phyloP scores from a whole-genome alignment of 2,888 invertebrate genomes.

The Agrotis segetum region DNA sequence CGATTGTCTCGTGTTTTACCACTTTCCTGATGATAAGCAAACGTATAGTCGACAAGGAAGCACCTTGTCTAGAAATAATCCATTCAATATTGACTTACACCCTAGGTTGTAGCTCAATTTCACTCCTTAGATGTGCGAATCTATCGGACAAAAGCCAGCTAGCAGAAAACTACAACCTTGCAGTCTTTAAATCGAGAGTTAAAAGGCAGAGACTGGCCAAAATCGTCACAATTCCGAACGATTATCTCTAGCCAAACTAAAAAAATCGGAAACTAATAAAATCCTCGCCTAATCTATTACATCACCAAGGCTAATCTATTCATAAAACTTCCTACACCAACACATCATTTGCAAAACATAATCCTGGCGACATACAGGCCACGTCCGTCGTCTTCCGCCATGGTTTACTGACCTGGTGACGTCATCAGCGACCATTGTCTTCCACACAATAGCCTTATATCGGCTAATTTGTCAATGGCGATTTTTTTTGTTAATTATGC shows the following conservation, averaged over 20 bases:
- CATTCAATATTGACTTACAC: too few relatives aligned
- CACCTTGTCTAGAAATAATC: too few relatives aligned
- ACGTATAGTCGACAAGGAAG: too few relatives aligned
- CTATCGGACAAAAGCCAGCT: too few relatives aligned
- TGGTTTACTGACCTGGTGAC: constrained; percentile 66
- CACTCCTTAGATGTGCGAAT: too few relatives aligned
- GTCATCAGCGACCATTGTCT: constrained; percentile 78
- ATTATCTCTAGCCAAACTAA: neutral
- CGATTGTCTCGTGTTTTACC: too few relatives aligned
- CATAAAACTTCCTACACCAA: constrained; percentile 38
- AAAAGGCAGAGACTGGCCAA: too few relatives aligned
- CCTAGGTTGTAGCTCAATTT: too few relatives aligned
- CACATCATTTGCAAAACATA: constrained; percentile 50
- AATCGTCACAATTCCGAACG: too few relatives aligned
- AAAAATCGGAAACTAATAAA: neutral
- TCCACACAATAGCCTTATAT: constrained; percentile 81
- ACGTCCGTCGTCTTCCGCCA: constrained; percentile 64
- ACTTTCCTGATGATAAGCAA: too few relatives aligned
- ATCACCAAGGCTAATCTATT: constrained; percentile 39
- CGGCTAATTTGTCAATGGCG: constrained; percentile 74
- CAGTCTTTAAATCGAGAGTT: too few relatives aligned
- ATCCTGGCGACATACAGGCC: constrained; percentile 57
- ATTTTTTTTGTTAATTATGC: constrained; percentile 71
- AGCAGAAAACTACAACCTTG: too few relatives aligned
- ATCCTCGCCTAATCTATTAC: constrained; percentile 15